These are phyloP conservation scores for Felis catus DNA, from an alignment of 2,113 vertebrate species.

Conservation along the genomic window F.catus_Fca126_mat1.0 CM031415.1:112606001-112606500, in stretches of 20 bases:
- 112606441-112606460: neutral
- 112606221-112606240: neutral
- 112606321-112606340: neutral
- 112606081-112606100: neutral
- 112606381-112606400: neutral
- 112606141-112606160: neutral
- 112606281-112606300: neutral
- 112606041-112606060: neutral
- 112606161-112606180: neutral
- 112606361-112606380: neutral
- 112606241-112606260: neutral
- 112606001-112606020: neutral
- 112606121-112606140: neutral
- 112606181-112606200: neutral
- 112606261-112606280: neutral
- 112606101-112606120: neutral
- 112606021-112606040: neutral
- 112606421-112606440: neutral
- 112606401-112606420: neutral
- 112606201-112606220: neutral
- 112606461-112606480: neutral
- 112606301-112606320: neutral
- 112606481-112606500: neutral
- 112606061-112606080: neutral
- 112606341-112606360: neutral